Evolutionary conservation across 1,140 invertebrate species (phyloP), one percentile per base, ranked within the genome.

Genomic region (Heterodera schachtii): DNA sequence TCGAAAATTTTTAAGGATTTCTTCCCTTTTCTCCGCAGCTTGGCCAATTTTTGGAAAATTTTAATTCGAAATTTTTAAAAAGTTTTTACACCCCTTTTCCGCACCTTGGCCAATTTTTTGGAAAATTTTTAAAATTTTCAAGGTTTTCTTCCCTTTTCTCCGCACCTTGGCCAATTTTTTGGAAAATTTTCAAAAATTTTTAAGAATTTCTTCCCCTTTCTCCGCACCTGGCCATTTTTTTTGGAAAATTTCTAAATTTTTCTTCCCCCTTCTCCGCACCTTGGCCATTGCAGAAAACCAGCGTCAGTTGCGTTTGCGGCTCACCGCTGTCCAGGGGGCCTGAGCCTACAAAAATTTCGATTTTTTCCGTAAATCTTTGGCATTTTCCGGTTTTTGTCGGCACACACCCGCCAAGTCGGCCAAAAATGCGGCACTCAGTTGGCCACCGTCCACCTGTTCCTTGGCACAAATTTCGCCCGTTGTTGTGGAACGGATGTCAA

Each of bases 391-490:
- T 31, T 31, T 31, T 31, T 0, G 31, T 1, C 31, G 31, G 31
- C 31, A 31, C 31, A 31, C 31, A n/a, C 60, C 69, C 52, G 73
- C 60, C 11, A 85, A 41, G 75, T 85, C 84, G 2, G 84, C 84
- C 43, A 80, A 31, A 69, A 85, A 85, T 3, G 83, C 84, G 43
- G 64, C 73, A 31, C 71, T 81, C 8, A 85, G 67, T 16, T 85
- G 85, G 69, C 57, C 57, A 19, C 86, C 85, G 16, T 86, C 86
- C 16, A 83, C 44, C 66, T 86, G 78, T 21, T 86, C 79, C 80
- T 87, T 87, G 69, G 70, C 44, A 19, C 49, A n/a, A 70, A 85
- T 86, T 75, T 86, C 85, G 46, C 85, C 85, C 46, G 71, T 87
- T 0, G 49, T 79, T 21, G 67, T 67, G 5, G 75, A 49, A 44